A percentile compares a stretch with the other conserved stretches of the same genome.
These are phyloP conservation scores for Leptinotarsa undecemlineata DNA, from an alignment of 1,140 invertebrate genomes.

Conservation along the genomic window DNA sequence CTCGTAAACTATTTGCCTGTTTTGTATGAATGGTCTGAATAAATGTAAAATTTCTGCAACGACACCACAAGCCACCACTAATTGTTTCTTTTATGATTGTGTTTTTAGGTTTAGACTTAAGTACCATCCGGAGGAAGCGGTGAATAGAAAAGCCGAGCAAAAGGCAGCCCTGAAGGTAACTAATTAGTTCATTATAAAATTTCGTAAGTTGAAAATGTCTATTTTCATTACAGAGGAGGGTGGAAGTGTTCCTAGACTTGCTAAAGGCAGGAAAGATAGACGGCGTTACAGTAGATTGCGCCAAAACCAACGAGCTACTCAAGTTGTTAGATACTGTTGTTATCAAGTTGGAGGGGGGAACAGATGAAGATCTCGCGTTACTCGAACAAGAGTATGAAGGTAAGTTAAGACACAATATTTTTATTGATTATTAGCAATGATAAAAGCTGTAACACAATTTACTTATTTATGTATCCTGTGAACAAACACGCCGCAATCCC, in stretches of 20 bases:
- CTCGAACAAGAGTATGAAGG: constrained; percentile 65
- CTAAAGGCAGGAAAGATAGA: constrained; percentile 75
- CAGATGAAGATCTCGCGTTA: constrained; percentile 88
- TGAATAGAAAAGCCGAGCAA: constrained; percentile 89
- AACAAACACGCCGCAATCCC: too few species aligned
- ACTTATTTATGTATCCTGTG: too few species aligned
- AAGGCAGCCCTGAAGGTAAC: constrained; percentile 77
- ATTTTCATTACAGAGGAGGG: constrained; percentile 69
- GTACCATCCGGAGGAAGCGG: constrained; percentile 96
- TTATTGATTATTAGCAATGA: neutral
- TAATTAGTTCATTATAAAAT: neutral
- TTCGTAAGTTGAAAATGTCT: neutral
- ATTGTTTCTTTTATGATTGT: constrained; percentile 9
- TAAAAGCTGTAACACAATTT: too few species aligned
- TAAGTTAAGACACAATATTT: constrained; percentile 23
- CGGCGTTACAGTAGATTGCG: constrained; percentile 81
- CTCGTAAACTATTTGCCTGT: neutral
- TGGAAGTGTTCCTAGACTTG: constrained; percentile 89
- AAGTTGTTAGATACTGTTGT: constrained; percentile 94
- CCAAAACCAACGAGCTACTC: constrained; percentile 84
- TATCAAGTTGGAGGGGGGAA: constrained; percentile 95
- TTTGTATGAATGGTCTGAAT: neutral
- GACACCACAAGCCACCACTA: neutral
- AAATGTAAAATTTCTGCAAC: neutral
- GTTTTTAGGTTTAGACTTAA: constrained; percentile 95